Evolutionary conservation across 2,113 vertebrate genomes (phyloP), one percentile per base, ranked within the genome.

Genomic region (Poecilia latipinna): DNA sequence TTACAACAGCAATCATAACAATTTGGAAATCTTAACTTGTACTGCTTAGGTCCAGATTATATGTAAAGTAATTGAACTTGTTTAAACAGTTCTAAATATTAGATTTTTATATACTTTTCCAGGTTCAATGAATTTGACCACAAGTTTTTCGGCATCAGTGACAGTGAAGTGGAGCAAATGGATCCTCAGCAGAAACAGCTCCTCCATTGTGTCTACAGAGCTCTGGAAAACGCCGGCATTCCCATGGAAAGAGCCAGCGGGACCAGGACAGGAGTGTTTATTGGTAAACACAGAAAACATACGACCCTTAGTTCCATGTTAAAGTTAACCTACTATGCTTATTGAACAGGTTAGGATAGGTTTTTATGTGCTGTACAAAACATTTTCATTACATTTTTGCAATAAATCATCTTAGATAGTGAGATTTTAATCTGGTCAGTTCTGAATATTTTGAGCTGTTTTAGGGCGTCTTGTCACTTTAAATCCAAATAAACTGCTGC

Each of bases 71-170:
- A 54, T 54, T 7, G 0, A 22, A 22, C 7, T 8, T 54, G 39
- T 54, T 54, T 51, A 24, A 24, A 54, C 19, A 54, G 15, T 54
- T 57, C 51, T 48, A 48, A 17, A 19, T 48, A 17, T 48, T 48
- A 17, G 44, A 48, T 39, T 39, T 39, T 39, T 39, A 39, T 10
- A 39, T 29, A 29, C 29, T 29, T 29, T 29, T 28, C 29, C 81
- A 96, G 95, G 67, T 94, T 96, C 61, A 96, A 96, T 89, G 86
- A 94, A 65, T 96, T 95, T 84, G 95, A 96, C 90, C 93, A 96
- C 84, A 95, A 87, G 73, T 82, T 97, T 22, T 96, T 96, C 70
- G 91, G 94, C 64, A 96, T 96, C 83, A 93, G 88, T 61, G 89
- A 95, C 37, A 85, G 82, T 66, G 95, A 97, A 86, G 93, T 93